These are phyloP conservation scores for Rhabdornis inornatus DNA, from an alignment of 2,113 vertebrate species.

Conservation along the genomic window DNA sequence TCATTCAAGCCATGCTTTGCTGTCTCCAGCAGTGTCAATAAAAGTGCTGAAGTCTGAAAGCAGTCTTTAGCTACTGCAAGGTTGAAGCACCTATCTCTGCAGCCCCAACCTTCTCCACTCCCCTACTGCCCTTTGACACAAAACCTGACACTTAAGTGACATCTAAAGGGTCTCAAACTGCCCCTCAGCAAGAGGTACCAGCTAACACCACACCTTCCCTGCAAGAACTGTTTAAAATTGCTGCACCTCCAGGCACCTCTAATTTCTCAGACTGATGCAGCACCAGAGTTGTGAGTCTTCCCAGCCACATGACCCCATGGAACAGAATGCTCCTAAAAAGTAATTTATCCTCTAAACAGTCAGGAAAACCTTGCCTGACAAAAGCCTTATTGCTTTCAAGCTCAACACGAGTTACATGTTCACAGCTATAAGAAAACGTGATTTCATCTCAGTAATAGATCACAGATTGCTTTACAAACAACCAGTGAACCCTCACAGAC, in stretches of 20 bases:
- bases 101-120: neutral
- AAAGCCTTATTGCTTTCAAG: neutral
- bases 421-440: neutral
- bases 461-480: neutral
- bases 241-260: neutral
- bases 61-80: neutral
- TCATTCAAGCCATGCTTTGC: neutral
- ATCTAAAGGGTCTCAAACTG: neutral
- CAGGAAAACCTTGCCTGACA: neutral
- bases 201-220: neutral
- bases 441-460: neutral
- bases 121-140: neutral
- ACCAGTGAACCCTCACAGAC: neutral
- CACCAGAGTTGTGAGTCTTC: neutral
- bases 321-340: neutral
- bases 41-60: neutral
- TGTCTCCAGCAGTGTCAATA: neutral
- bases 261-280: neutral
- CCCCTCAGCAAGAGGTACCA: neutral
- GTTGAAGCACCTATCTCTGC: neutral
- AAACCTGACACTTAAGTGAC: neutral
- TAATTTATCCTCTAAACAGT: neutral
- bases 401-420: neutral
- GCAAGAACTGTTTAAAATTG: neutral
- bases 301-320: fast-evolving